A percentile compares a stretch with the other conserved stretches of the same genome.
Conservation (phyloP, 2,888 invertebrate genomes). For the Tetropium fuscum region DNA sequence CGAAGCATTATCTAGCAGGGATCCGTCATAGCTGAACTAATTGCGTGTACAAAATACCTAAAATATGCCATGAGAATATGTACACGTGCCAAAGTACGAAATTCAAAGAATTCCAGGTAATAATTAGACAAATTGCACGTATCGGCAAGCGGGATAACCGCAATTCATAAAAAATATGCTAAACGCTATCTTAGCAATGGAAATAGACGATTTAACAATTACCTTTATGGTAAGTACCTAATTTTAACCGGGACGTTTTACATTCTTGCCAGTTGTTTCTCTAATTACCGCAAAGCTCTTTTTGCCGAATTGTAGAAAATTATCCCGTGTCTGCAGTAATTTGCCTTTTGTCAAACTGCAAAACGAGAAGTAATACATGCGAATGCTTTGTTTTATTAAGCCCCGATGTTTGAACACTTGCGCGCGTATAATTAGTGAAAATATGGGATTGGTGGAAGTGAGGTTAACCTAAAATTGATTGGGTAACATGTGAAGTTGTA, state of each 20-base stretch:
- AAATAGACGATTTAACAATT: slow-evolving; percentile 15
- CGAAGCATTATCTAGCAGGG: no score
- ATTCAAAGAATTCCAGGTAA: no score
- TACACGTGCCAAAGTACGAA: no score
- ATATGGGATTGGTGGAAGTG: not conserved
- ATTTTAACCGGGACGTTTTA: not conserved
- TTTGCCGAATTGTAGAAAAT: not conserved
- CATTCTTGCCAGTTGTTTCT: slow-evolving; percentile 10
- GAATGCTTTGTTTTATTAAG: slow-evolving; percentile 14
- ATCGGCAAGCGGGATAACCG: no score
- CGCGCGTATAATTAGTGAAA: slow-evolving; percentile 7
- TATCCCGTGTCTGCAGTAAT: slow-evolving; percentile 14
- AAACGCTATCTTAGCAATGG: slow-evolving; percentile 3
- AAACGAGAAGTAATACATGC: slow-evolving; percentile 6
- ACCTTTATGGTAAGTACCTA: slow-evolving; percentile 4
- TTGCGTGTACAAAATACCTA: no score
- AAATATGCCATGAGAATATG: no score
- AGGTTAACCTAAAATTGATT: no score
- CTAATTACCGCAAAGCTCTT: slow-evolving; percentile 3
- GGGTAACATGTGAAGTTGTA: no score
- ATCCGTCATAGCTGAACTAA: no score
- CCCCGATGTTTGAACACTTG: slow-evolving; percentile 11
- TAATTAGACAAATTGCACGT: no score
- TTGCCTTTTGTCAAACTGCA: slow-evolving; percentile 20
- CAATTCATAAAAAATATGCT: slow-evolving; percentile 11